Evolutionary conservation across 1,140 invertebrate species (phyloP).

Genomic region (Lethocerus indicus): DNA sequence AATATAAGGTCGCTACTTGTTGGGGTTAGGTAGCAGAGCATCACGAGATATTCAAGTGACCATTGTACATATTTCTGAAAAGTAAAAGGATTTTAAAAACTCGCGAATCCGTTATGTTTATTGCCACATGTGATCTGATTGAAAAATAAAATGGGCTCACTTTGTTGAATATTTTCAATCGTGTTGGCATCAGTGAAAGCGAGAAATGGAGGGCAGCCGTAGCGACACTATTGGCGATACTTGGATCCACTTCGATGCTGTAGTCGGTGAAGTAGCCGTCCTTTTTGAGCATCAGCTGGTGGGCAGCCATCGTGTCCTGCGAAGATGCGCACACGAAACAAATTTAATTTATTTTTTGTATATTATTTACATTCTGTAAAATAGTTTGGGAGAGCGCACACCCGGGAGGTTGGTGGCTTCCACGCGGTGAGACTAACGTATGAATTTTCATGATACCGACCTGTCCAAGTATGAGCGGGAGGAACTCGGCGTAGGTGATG

Average conservation of each 20-base stretch:
- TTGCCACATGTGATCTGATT: too few species aligned
- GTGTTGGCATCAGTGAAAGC: constrained; percentile 30
- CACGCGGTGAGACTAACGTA: too few species aligned
- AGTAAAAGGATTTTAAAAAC: neutral
- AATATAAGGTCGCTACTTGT: too few species aligned
- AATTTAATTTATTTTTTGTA: too few species aligned
- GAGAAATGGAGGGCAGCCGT: constrained; percentile 29
- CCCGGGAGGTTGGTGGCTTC: too few species aligned
- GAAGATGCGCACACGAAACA: too few species aligned
- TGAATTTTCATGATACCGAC: too few species aligned
- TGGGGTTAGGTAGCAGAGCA: too few species aligned
- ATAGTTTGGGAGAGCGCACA: too few species aligned
- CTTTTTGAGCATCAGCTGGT: constrained; percentile 23
- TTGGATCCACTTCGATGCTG: constrained; percentile 33
- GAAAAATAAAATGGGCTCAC: constrained; percentile 17
- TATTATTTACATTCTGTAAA: too few species aligned
- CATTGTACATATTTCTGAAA: neutral
- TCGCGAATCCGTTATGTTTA: too few species aligned
- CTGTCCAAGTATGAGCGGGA: constrained; percentile 65
- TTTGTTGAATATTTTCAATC: constrained; percentile 24
- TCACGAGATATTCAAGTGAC: too few species aligned
- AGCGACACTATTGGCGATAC: constrained; percentile 30
- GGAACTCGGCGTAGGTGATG: constrained; percentile 74
- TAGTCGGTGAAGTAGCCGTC: constrained; percentile 30
- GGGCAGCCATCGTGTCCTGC: constrained; percentile 26